Evolutionary conservation across 2,113 vertebrate species (phyloP), one percentile per base, ranked within the genome.

Genomic region (Proterorhinus semilunaris): DNA sequence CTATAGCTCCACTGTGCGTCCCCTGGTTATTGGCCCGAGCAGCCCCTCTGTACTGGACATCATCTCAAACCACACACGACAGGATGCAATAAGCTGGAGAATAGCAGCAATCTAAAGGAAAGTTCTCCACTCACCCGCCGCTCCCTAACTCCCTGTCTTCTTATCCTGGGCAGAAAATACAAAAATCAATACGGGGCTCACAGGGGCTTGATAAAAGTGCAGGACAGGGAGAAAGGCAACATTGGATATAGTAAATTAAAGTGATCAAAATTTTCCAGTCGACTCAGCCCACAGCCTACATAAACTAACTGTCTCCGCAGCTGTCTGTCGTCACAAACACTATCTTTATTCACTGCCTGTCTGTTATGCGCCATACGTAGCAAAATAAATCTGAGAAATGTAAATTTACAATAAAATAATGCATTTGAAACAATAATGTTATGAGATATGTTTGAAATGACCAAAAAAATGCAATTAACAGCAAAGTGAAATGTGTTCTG

Each of bases 81-180:
- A 98, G 96, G 95, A 95, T 93, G 95, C 96, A 97, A 97, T 98
- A 97, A 97, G 94, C 93, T 93, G 91, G 92, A 94, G 95, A 95
- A 95, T 91, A 95, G 95, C 94, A 93, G 94, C 96, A 95, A 96
- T 97, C 96, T 94, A 92, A 58, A 93, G 91, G 93, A 95, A 96
- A 96, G 98, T 97, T 97, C 95, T 96, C 95, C 96, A 96, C 95
- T 96, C 96, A 93, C 94, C 95, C 91, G 88, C 87, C 92, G 93
- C 94, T 93, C 62, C 95, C 95, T 95, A 96, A 96, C 96, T 96
- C 96, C 96, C 97, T 98, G 96, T 99, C 97, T 98, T 97, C 97
- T 96, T 96, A 96, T 95, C 95, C 95, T 94, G 93, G 94, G 95
- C 89, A 98, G 96, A 98, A 98, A 98, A 98, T 98, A 98, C 96